These are phyloP conservation scores for Sphecodes monilicornis DNA, from an alignment of 2,888 invertebrate species.

Conservation along the genomic window DNA sequence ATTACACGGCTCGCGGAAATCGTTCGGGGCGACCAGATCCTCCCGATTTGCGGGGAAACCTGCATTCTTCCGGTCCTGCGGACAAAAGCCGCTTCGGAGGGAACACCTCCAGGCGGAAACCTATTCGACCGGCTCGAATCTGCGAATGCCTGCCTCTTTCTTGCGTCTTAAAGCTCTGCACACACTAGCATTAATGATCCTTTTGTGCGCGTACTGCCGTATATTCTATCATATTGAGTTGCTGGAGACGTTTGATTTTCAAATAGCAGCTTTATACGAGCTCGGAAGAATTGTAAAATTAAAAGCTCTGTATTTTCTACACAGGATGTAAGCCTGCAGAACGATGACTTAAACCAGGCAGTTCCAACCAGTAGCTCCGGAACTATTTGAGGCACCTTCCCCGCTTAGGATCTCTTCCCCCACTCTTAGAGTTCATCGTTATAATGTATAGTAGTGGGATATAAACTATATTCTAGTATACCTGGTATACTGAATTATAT, in stretches of 20 bases:
- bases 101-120: neutral
- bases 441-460: too few species aligned
- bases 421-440: too few species aligned
- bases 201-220: neutral
- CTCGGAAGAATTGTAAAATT: neutral
- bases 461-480: too few species aligned
- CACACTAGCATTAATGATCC: neutral
- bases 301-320: neutral
- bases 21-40: constrained; percentile 40
- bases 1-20: constrained; percentile 42
- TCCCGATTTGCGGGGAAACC: constrained; percentile 43
- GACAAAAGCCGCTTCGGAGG: neutral
- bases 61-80: constrained; percentile 55
- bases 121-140: constrained; percentile 4
- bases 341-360: too few species aligned
- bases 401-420: too few species aligned
- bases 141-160: neutral
- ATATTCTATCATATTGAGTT: neutral
- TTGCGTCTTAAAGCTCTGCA: neutral
- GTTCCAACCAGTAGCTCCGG: too few species aligned
- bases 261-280: too few species aligned
- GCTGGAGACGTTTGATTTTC: neutral
- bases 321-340: too few species aligned
- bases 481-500: too few species aligned
- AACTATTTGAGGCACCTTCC: too few species aligned